Base-by-base conservation (phyloP, 2,888 invertebrate species). In the Caenorhabditis parvicauda region DNA sequence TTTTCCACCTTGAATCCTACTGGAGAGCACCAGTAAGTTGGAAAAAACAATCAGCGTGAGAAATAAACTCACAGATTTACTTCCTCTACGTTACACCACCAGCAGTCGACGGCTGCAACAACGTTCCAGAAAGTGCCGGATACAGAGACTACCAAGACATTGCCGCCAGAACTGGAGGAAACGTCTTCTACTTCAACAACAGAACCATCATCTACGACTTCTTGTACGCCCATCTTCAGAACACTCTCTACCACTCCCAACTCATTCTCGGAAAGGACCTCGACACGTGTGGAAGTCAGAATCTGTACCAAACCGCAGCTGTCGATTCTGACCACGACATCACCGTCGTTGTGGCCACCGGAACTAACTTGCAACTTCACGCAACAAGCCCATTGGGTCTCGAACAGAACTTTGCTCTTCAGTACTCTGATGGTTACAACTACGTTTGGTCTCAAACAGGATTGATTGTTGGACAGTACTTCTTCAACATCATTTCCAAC, bases 231-330 rank as follows among this genome's bases (percentile, higher is more conserved):
- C 73, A 73, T 48, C 58, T 70, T 59, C n/a, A 32, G 9, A 50
- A 54, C 47, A 72, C 69, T 3, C 42, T 69, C 43, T 72, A 64
- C 57, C 67, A 64, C 29, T 57, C 70, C 1, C 74, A 74, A 45
- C 42, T 72, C 2, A 24, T 70, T 39, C 64, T 69, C n/a, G 62
- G 67, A 5, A 64, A 62, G 27, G 74, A 74, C 46, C 57, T 64
- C 50, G 47, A 43, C 22, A 58, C 53, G 44, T 72, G 72, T 35
- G 41, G 44, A 29, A 50, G 48, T 24, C 69, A 67, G 47, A 66
- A 60, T 27, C 17, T 41, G 3, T 67, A 61, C 52, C 53, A 67
- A 35, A 32, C 68, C 2, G 37, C 69, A 39, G 49, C 66, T 22
- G 42, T 69, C 38, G 72, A 72, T 37, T 42, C 38, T 5, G 51